Evolutionary conservation across 2,113 vertebrate species (phyloP), one percentile per base, ranked within the genome.

Genomic region (Struthidea cinerea): DNA sequence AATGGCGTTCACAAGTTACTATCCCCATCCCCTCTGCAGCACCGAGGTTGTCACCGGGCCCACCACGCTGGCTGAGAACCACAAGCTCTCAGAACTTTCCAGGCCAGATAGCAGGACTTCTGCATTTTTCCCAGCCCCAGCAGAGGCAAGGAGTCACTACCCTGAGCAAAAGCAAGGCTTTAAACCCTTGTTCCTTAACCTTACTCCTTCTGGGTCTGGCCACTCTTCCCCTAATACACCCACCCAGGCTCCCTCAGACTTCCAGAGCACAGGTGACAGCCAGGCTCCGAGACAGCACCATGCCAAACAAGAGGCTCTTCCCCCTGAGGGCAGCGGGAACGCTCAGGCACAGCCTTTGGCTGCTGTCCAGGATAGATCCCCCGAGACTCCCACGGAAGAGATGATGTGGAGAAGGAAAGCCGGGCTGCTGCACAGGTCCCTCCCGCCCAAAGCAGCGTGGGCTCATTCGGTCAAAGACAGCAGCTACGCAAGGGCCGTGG

Each of bases 301-400:
- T 2, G 73, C 93, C 63, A 91, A 87, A 20, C 23, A 23, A 55
- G 85, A 73, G 14, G 70, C 86, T 10, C 12, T 24, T 33, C 32
- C 86, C 49, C 13, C 44, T 6, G 93, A 96, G 57, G 94, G 90
- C 50, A 76, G 6, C 0, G 4, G 78, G 35, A 42, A 49, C 7
- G 4, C n/a, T 33, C 93, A 61, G 37, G 56, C 65, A 63, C 94
- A 84, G 57, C 28, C 75, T 71, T 39, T 52, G 27, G 94, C 83
- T 64, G 92, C 55, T 52, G 93, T 33, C 52, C 92, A 98, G 32
- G 63, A 74, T 20, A 81, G 24, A 61, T 81, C 87, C 14, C 85
- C 94, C 1, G 97, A 98, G 69, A 95, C 94, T 19, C 64, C 93
- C 3, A 12, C 15, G 0, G 98, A 97, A 50, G 98, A 98, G 32